Conservation (phyloP, 1,140 invertebrate species). For the Leptinotarsa lineolata region DNA sequence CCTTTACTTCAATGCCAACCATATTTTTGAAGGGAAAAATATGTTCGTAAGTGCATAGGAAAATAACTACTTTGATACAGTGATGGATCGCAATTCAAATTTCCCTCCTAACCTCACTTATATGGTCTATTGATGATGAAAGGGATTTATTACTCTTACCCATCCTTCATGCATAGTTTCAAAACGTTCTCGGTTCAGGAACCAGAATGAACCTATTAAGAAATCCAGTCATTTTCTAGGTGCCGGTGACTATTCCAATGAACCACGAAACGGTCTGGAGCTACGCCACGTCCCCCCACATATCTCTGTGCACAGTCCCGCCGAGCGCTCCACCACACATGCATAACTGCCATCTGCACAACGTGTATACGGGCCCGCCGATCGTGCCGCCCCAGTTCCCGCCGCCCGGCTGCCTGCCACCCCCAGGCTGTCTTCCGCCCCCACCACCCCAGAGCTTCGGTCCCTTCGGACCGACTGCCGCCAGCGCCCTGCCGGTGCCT, state of each 20-base stretch:
- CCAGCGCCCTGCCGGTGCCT: conserved; percentile 30
- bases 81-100: too few relatives aligned
- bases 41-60: too few relatives aligned
- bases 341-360: conserved; percentile 58
- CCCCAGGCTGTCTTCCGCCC: conserved; percentile 29
- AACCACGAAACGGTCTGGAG: conserved; percentile 62
- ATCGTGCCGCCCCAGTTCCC: conserved; percentile 27
- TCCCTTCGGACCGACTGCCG: conserved; percentile 17
- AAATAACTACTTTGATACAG: too few relatives aligned
- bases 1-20: too few relatives aligned
- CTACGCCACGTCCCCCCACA: conserved; percentile 56
- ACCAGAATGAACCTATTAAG: too few relatives aligned
- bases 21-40: too few relatives aligned
- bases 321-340: conserved; percentile 59
- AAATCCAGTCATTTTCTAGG: conserved; percentile 46
- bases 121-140: too few relatives aligned
- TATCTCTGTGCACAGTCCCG: conserved; percentile 59
- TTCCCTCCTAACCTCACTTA: too few relatives aligned
- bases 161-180: too few relatives aligned
- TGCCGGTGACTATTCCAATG: conserved; percentile 67
- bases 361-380: conserved; percentile 50
- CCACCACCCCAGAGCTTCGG: conserved; percentile 36
- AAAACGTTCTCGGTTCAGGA: too few relatives aligned
- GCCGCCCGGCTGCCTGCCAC: conserved; percentile 18
- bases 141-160: too few relatives aligned